Evolutionary conservation across 92 coral and sea anemone genomes (phyloP), one percentile per base, ranked within the genome.

Genomic region (Porites rus): DNA sequence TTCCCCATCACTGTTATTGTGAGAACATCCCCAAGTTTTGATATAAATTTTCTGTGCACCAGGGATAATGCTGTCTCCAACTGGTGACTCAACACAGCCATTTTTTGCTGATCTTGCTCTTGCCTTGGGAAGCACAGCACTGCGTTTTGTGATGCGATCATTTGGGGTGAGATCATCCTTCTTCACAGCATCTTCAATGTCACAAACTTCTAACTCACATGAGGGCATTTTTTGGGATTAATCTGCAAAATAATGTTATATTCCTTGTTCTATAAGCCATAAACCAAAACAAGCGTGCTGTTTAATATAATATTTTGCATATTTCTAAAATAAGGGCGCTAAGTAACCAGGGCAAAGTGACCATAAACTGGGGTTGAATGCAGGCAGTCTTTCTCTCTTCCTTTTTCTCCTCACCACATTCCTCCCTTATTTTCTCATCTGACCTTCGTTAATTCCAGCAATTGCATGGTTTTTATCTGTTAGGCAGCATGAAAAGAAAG

Each of bases 11-110:
- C 99, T 97, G 80, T 97, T 97, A 65, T 97, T 97, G 66, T 97
- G 99, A 18, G 99, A 95, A 77, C 99, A 97, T 53, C 99, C 99
- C 99, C 99, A 97, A 1, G 99, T 97, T 62, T 94, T 87, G 16
- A 97, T 86, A 78, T 87, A 97, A 28, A 97, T 92, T 12, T 87
- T 97, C 87, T 97, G 99, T n/a, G 99, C 92, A 4, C 99, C 99
- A 3, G 99, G 99, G 20, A 97, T 97, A 67, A 97, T 77, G 62
- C 99, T 97, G 72, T 97, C 99, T 0, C 94, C 94, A 0, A 88
- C 76, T 51, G 98, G 96, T 21, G 64, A 83, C 25, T 96, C 99
- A 11, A 6, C 59, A 16, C 6, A 21, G 18, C 31, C 71, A 22
- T 64, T 89, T 58, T 78, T 69, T 61, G 64, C 67, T 6, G 70